Conservation (phyloP, 2,888 invertebrate species). For the Spodoptera littoralis region DNA sequence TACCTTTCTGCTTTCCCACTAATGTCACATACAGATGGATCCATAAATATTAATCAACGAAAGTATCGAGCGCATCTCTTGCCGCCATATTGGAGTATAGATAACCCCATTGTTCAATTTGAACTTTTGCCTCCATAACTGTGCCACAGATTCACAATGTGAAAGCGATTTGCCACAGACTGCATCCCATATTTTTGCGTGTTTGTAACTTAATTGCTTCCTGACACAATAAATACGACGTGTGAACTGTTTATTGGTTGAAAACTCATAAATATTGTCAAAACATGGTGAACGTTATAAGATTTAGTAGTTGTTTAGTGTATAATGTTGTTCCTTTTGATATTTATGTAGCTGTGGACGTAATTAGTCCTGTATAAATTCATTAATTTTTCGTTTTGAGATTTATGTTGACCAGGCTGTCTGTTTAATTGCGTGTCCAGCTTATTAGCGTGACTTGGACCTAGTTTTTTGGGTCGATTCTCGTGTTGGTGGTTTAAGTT, state of each 20-base stretch:
- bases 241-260: slow-evolving; percentile 76
- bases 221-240: slow-evolving; percentile 70
- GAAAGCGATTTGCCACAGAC: slow-evolving; percentile 67
- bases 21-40: slow-evolving; percentile 8
- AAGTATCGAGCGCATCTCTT: slow-evolving; percentile 45
- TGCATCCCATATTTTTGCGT: slow-evolving; percentile 66
- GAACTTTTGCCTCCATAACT: slow-evolving; percentile 58
- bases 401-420: slow-evolving; percentile 3
- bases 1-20: too few species aligned
- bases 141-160: slow-evolving; percentile 61
- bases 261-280: slow-evolving; percentile 76
- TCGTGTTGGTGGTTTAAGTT: too few species aligned
- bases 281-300: slow-evolving; percentile 55
- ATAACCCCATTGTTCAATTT: slow-evolving; percentile 59
- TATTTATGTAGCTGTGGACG: slow-evolving; percentile 44
- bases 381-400: slow-evolving; percentile 19
- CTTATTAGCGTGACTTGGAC: too few species aligned
- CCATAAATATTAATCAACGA: slow-evolving; percentile 56
- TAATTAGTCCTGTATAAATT: slow-evolving; percentile 49
- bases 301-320: slow-evolving; percentile 55
- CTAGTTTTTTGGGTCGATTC: too few species aligned
- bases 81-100: slow-evolving; percentile 50
- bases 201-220: slow-evolving; percentile 67
- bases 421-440: too few species aligned
- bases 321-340: slow-evolving; percentile 40